A percentile compares a stretch with the other conserved stretches of the same genome.
These are phyloP conservation scores for Polydrusus pterygomalis DNA, from an alignment of 2,888 invertebrate genomes.

Conservation along the genomic window DNA sequence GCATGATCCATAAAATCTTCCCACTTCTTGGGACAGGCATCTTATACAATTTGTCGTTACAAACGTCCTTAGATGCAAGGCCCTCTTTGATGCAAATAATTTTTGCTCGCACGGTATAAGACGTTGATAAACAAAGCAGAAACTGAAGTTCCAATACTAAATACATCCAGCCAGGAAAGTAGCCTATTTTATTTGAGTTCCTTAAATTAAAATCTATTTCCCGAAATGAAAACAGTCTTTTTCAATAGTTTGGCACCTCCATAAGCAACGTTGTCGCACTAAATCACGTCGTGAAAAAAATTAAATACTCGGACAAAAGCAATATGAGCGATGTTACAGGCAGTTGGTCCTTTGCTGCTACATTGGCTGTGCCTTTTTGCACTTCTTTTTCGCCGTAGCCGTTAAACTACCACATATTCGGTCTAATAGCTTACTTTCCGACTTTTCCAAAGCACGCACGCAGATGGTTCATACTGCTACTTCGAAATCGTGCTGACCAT, in stretches of 20 bases:
- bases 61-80: no score
- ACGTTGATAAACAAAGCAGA: background rate
- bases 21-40: no score
- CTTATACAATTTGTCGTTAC: no score
- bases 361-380: constrained; percentile 63
- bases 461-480: constrained; percentile 66
- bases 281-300: constrained; percentile 49
- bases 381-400: constrained; percentile 64
- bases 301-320: constrained; percentile 56
- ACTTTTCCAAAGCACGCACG: constrained; percentile 66
- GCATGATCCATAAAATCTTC: no score
- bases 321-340: constrained; percentile 62
- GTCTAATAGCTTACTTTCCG: constrained; percentile 69
- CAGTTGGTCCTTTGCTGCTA: constrained; percentile 52
- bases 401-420: constrained; percentile 63
- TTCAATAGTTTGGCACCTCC: constrained; percentile 39
- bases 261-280: constrained; percentile 45
- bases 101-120: no score
- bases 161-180: background rate
- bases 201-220: constrained; percentile 46
- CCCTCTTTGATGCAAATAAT: no score
- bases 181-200: background rate
- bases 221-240: background rate
- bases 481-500: constrained; percentile 61
- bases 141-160: background rate